A percentile compares a stretch with the other conserved stretches of the same genome.
Conservation (phyloP, 2,797 vertebrate genomes). For the Gymnothorax javanicus region DNA sequence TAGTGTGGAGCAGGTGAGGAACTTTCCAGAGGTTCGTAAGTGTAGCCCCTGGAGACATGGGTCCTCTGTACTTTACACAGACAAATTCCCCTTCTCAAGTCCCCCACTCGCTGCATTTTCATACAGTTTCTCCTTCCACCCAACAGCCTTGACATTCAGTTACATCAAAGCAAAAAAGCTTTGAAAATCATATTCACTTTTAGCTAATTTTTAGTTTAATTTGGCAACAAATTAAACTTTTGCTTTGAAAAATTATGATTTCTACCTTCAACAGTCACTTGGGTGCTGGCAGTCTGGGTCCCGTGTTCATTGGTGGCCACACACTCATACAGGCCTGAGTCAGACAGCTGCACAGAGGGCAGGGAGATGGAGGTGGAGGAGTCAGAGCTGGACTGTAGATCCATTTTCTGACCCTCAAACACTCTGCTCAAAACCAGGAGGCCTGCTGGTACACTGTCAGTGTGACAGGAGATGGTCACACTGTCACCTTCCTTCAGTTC, state of each 20-base stretch:
- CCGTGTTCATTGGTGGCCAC: conserved; percentile 69
- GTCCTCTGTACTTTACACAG: conserved; percentile 25
- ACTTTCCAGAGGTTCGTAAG: neutral
- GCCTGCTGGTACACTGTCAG: conserved; percentile 71
- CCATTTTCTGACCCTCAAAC: conserved; percentile 38
- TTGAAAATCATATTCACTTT: neutral
- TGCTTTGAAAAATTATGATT: conserved; percentile 20
- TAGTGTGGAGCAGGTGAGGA: neutral
- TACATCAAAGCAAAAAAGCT: neutral
- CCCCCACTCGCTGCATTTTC: neutral
- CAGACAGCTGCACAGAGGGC: conserved; percentile 55
- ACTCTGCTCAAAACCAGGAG: conserved; percentile 70
- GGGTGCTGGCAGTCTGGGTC: conserved; percentile 54
- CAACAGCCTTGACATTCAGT: neutral
- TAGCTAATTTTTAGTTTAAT: neutral
- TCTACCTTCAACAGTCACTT: conserved; percentile 72
- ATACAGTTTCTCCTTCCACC: neutral
- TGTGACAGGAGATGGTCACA: conserved; percentile 73
- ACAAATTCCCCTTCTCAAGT: conserved; percentile 24
- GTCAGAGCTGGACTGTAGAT: conserved; percentile 55
- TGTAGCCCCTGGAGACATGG: neutral
- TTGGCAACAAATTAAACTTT: neutral
- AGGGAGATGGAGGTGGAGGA: conserved; percentile 69
- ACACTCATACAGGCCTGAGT: conserved; percentile 79
- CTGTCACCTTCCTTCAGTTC: conserved; percentile 74